These are phyloP conservation scores for Agelas oroides DNA, from an alignment of 37 sponge, comb jelly and placozoan species.

Conservation along the genomic window DNA sequence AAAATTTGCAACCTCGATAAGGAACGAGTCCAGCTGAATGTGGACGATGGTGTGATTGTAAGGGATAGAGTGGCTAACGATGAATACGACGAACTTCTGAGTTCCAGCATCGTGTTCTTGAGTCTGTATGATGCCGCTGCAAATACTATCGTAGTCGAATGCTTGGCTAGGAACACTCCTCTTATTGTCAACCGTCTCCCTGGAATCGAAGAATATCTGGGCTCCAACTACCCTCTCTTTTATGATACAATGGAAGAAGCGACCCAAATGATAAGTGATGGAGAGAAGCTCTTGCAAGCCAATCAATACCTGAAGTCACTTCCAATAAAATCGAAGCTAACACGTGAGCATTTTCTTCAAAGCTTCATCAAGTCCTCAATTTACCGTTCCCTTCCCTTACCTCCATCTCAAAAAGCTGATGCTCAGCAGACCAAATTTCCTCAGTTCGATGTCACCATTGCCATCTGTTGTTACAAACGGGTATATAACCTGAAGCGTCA, in stretches of 20 bases:
- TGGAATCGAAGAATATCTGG: slow-evolving; percentile 66
- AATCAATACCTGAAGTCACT: slow-evolving; percentile 28
- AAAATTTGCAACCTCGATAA: slow-evolving; percentile 14
- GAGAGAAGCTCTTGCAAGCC: slow-evolving; percentile 35
- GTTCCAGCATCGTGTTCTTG: slow-evolving; percentile 63
- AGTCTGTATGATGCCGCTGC: slow-evolving; percentile 62
- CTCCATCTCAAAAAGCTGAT: slow-evolving; percentile 28
- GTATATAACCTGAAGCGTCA: slow-evolving; percentile 34
- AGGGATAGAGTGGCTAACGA: slow-evolving; percentile 52
- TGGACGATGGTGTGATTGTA: slow-evolving; percentile 36
- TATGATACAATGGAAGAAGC: slow-evolving; percentile 64
- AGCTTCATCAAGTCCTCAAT: slow-evolving; percentile 39
- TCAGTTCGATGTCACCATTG: slow-evolving; percentile 39
- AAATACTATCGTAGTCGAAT: slow-evolving; percentile 62
- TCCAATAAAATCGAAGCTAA: neutral
- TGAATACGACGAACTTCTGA: slow-evolving; percentile 60
- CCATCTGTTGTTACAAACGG: slow-evolving; percentile 64
- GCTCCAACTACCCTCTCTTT: slow-evolving; percentile 60
- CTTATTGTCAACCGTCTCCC: slow-evolving; percentile 67
- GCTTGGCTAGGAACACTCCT: slow-evolving; percentile 28
- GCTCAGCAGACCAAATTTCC: slow-evolving; percentile 56
- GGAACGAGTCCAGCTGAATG: slow-evolving; percentile 7
- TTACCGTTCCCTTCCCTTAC: slow-evolving; percentile 54
- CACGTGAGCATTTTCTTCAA: slow-evolving; percentile 24
- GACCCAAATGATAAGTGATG: slow-evolving; percentile 10